Conservation (phyloP, 1,140 invertebrate genomes). For the Vanessa atalanta region DNA sequence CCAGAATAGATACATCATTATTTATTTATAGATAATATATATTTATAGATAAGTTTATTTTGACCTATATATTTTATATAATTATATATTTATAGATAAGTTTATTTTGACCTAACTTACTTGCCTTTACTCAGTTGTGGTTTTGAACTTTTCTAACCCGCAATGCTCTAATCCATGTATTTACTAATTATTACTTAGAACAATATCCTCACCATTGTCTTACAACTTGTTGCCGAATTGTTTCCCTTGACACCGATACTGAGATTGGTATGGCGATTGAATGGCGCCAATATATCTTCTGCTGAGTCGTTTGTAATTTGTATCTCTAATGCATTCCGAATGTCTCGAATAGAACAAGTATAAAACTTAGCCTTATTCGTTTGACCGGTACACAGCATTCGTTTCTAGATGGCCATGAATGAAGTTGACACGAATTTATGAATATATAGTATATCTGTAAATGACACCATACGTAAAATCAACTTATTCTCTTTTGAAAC, state of each 20-base stretch:
- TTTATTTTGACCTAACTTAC: too few species aligned
- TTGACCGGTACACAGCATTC: neutral
- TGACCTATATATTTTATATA: too few species aligned
- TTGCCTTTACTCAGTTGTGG: too few species aligned
- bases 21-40: too few species aligned
- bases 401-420: neutral
- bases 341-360: neutral
- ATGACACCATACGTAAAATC: neutral
- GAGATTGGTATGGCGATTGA: neutral
- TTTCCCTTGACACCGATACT: constrained; percentile 20
- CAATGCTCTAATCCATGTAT: neutral
- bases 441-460: neutral
- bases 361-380: neutral
- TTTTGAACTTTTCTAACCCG: neutral
- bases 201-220: neutral
- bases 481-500: neutral
- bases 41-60: too few species aligned
- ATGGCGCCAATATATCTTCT: constrained; percentile 2
- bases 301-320: neutral
- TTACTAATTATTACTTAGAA: neutral
- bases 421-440: neutral
- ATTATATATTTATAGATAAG: too few species aligned
- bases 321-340: neutral
- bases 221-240: neutral
- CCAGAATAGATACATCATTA: too few species aligned